phyloP scores from a whole-genome alignment of 2,113 vertebrate genomes.

The Myanophis thanlyinensis region DNA sequence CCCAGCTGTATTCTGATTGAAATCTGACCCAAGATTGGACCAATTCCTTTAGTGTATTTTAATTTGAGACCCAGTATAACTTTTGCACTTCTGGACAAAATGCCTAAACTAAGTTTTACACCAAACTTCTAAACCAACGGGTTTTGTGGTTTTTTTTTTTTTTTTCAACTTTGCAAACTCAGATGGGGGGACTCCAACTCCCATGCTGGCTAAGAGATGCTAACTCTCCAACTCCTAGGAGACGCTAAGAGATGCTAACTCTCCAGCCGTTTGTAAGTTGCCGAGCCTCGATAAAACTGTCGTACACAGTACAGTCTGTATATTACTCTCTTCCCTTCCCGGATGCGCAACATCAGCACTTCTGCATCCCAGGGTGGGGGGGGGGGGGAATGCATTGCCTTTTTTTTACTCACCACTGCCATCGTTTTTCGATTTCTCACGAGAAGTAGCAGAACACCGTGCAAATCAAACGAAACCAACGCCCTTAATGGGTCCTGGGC shows the following conservation, averaged over 20 bases:
- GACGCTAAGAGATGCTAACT: no score
- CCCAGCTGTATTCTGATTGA: no score
- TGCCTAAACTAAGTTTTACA: background rate
- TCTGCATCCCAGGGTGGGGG: background rate
- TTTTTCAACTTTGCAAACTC: background rate
- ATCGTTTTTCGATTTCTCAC: background rate
- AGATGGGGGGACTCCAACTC: background rate
- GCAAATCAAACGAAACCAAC: no score
- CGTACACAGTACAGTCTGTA: background rate
- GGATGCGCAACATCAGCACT: no score
- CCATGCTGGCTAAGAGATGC: background rate
- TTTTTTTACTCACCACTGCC: background rate
- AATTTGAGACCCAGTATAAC: background rate
- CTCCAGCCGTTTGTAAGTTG: background rate
- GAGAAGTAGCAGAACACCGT: no score
- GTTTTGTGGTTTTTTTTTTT: background rate
- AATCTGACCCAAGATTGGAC: background rate
- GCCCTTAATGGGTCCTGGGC: accelerated
- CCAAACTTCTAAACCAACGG: background rate
- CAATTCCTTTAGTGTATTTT: background rate
- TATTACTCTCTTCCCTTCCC: background rate
- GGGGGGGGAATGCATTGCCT: background rate
- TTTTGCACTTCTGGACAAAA: background rate
- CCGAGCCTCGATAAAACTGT: background rate
- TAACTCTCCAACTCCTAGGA: no score